Base-by-base conservation (phyloP, 2,797 vertebrate species). In the Petrocephalus schoutedeni region DNA sequence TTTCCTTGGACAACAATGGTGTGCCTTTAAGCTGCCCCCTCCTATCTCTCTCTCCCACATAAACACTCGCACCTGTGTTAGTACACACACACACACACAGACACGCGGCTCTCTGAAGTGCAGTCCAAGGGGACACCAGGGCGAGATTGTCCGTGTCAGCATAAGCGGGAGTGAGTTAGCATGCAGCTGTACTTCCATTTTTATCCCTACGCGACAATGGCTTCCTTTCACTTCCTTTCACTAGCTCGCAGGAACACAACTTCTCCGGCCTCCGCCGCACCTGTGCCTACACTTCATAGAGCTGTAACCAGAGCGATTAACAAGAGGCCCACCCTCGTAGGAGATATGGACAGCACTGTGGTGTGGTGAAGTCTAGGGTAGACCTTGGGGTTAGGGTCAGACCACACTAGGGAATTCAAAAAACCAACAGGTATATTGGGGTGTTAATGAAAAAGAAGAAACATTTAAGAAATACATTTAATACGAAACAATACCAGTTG, bases 31-130 rank as follows among this genome's bases (percentile, higher is more conserved):
- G 80, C 45, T 83, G 45, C n/a, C 49, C 45, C n/a, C 19, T n/a
- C 53, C 49, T 54, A 53, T 83, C 49, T 54, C 80, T 83, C 80
- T 53, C 80, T 28, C 80, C 80, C 80, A 83, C 80, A 83, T 45
- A 83, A 21, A 83, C 80, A 83, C 80, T 54, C 3, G 45, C 80
- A 83, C 80, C 45, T 28, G 45, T 53, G 80, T 49, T 53, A 77
- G 71, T 45, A 80, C 28, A 36, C 21, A 16, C 56, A 56, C 56
- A 8, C 71, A 23, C 85, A 80, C 32, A 36, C 85, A n/a, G 3
- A 45, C 67, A 80, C 32, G 9, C 85, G 7, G 10, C 64, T 77
- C 64, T 54, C 51, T 36, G 16, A 77, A 45, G 36, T 8, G 4
- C 16, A 45, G 36, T 45, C 71, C 32, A 45, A 45, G 41, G 67